Conservation (phyloP, 2,797 vertebrate genomes). For the Pyrocephalus nanus region DNA sequence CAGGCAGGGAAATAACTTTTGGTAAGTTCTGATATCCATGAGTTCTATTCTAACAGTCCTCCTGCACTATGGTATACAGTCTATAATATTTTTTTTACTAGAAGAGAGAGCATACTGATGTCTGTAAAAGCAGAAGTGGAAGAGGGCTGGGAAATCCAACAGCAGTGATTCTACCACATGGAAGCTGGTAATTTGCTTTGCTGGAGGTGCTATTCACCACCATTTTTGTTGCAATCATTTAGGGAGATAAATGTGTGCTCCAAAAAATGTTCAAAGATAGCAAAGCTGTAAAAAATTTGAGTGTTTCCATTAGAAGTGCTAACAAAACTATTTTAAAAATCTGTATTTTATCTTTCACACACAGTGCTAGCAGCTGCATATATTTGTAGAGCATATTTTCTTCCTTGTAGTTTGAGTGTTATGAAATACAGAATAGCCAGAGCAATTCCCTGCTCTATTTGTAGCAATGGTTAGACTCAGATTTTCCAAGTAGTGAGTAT, state of each 20-base stretch:
- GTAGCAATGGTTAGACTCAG: not conserved
- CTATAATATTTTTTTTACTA: not conserved
- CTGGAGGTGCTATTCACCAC: not conserved
- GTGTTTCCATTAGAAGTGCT: not conserved
- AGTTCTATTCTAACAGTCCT: not conserved
- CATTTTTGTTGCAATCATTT: constrained; percentile 13
- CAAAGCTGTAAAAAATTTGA: not conserved
- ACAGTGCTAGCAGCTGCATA: not conserved
- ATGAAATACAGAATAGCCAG: not conserved
- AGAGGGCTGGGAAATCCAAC: not conserved
- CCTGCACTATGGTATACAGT: not conserved
- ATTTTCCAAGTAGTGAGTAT: not conserved
- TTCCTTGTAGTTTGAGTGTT: not conserved
- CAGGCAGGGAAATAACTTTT: not conserved
- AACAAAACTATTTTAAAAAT: not conserved
- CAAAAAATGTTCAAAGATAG: not conserved
- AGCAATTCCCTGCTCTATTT: not conserved
- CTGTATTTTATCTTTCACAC: not conserved
- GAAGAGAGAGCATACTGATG: not conserved
- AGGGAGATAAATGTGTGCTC: not conserved
- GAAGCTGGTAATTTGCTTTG: constrained; percentile 28
- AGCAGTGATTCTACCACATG: not conserved
- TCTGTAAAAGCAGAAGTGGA: not conserved
- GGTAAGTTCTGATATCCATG: not conserved
- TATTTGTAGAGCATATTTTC: not conserved